Base-by-base conservation (phyloP, 2,888 invertebrate species). In the Eilema depressum region DNA sequence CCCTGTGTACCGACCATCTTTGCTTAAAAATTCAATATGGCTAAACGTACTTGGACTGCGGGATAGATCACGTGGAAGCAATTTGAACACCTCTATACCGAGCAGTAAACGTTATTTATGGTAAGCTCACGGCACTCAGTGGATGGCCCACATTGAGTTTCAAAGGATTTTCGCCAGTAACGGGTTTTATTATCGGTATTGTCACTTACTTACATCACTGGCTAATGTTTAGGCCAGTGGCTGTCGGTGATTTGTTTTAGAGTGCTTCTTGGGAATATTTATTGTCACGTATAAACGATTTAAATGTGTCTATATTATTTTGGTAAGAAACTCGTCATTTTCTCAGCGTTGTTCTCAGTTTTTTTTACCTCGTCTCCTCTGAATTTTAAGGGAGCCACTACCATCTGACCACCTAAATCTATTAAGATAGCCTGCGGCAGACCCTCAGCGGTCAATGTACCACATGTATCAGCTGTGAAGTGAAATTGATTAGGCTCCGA, bases 31-130 rank as follows among this genome's bases (percentile, higher is more conserved):
- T 92, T 92, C 91, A 93, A 92, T 93, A 93, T 91, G 89, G 90
- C 88, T 91, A 90, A 92, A 90, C 86, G 90, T 92, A 92, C 89
- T 89, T 88, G 89, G 86, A 83, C 89, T 87, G 87, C 78, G 83
- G 90, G 90, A 93, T 93, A 92, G 93, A 93, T 94, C 92, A 93
- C 93, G 91, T 89, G 91, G 88, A 93, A 93, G 94, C 93, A 93
- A 94, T 93, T 94, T 93, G 92, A 92, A 89, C 94, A 93, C 94
- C 93, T 93, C 91, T 91, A 90, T 83, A 86, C 86, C 84, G 86
- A 86, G 91, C 91, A 93, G 90, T 94, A 94, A 94, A 93, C 89
- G 92, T 93, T 94, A 94, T 94, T 94, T 94, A 94, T 93, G 92
- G 91, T 92, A 91, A 94, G 92, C 93, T 86, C 81, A 83, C 85